Evolutionary conservation across 1,140 invertebrate genomes (phyloP).

Genomic region (Zaprionus capensis): DNA sequence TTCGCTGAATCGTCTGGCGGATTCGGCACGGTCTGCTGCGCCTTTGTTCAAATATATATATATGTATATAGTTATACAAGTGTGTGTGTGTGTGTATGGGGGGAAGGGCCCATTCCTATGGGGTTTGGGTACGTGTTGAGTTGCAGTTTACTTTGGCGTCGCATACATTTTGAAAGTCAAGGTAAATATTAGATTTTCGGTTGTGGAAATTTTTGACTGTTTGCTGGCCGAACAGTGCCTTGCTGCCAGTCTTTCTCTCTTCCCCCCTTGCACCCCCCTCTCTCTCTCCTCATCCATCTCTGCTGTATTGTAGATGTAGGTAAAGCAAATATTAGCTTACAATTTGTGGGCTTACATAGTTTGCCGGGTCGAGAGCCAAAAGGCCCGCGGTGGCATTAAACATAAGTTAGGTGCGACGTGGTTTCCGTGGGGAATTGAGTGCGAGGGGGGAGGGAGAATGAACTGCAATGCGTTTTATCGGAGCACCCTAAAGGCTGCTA

Average conservation of each 20-base stretch:
- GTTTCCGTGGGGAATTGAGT: not conserved
- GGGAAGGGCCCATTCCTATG: not conserved
- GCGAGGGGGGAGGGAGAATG: not conserved
- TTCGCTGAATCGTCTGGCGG: conserved; percentile 47
- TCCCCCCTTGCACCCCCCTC: not conserved
- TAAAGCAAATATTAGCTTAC: conserved; percentile 80
- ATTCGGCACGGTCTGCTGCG: conserved; percentile 57
- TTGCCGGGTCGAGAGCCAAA: conserved; percentile 55
- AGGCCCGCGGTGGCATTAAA: conserved; percentile 70
- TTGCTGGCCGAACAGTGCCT: conserved; percentile 29
- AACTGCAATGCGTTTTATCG: conserved; percentile 6
- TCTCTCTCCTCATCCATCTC: conserved; percentile 1
- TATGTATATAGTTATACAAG: conserved; percentile 15
- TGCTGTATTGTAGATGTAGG: conserved; percentile 59
- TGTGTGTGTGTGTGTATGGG: conserved; percentile 2
- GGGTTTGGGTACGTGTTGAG: conserved; percentile 47
- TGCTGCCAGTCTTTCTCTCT: conserved; percentile 6
- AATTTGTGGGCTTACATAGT: conserved; percentile 76
- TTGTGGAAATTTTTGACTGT: conserved; percentile 69
- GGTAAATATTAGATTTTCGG: conserved; percentile 81
- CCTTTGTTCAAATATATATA: conserved; percentile 62
- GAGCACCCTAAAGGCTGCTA: not conserved
- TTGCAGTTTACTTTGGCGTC: conserved; percentile 70
- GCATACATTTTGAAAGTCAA: conserved; percentile 72
- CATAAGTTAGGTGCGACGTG: conserved; percentile 57